Percentiles rank a stretch among this genome's conserved stretches.
Evolutionary conservation across 2,797 vertebrate genomes (phyloP).

Genomic region (Erpetoichthys calabaricus): DNA sequence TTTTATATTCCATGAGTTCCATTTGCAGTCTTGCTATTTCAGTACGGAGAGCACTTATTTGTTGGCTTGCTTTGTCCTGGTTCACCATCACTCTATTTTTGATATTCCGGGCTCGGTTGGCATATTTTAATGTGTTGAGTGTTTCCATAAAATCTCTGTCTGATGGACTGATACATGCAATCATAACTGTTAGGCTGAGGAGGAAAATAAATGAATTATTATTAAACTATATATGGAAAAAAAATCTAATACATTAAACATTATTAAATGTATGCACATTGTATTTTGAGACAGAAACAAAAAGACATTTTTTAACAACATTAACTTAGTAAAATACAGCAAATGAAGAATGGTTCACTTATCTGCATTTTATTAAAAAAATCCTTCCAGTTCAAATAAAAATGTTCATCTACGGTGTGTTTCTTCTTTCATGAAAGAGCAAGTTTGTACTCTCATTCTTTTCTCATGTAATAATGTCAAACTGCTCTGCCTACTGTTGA

Average conservation of each 20-base stretch:
- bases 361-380: too few relatives aligned
- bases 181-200: conserved; percentile 90
- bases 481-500: too few relatives aligned
- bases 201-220: conserved; percentile 16
- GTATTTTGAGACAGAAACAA: not conserved
- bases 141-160: conserved; percentile 98
- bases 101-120: conserved; percentile 90
- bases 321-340: too few relatives aligned
- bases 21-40: conserved; percentile 91
- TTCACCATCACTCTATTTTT: conserved; percentile 95
- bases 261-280: not conserved
- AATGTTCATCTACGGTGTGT: too few relatives aligned
- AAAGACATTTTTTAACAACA: not conserved
- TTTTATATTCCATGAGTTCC: conserved; percentile 94
- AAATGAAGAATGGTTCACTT: too few relatives aligned
- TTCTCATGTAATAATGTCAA: too few relatives aligned
- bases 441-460: too few relatives aligned
- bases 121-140: conserved; percentile 84
- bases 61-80: conserved; percentile 88
- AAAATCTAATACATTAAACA: not conserved
- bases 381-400: too few relatives aligned
- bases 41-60: conserved; percentile 79
- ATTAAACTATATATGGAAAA: too few relatives aligned
- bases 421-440: too few relatives aligned
- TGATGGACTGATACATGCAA: conserved; percentile 90